Conservation (phyloP, 2,797 vertebrate genomes). For the Onychomys arenicola region DNA sequence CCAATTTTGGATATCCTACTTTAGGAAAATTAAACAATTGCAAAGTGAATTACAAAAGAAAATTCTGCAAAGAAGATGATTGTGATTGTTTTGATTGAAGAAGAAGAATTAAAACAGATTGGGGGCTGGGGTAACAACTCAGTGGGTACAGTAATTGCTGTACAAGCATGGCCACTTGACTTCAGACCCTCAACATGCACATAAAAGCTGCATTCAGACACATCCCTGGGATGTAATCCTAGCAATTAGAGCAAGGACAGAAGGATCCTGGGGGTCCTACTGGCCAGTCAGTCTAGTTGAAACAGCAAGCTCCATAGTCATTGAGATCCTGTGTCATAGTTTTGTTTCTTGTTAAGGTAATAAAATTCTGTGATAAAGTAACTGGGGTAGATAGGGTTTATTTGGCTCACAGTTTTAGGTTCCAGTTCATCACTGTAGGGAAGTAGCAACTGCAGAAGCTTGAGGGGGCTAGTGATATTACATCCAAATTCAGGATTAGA, state of each 20-base stretch:
- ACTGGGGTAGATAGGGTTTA: not conserved
- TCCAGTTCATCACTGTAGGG: not conserved
- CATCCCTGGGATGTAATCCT: not conserved
- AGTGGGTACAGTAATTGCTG: not conserved
- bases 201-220: not conserved
- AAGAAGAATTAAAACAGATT: slow-evolving; percentile 3
- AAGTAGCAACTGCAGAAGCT: not conserved
- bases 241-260: not conserved
- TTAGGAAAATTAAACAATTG: slow-evolving; percentile 3
- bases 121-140: not conserved
- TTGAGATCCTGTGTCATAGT: not conserved
- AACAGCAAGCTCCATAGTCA: not conserved
- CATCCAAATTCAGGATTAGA: not conserved
- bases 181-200: not conserved
- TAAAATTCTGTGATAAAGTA: not conserved
- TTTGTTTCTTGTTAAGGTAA: not conserved
- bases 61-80: not conserved
- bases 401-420: not conserved
- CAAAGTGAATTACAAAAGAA: not conserved
- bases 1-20: slow-evolving; percentile 17
- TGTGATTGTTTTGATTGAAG: slow-evolving; percentile 56
- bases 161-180: not conserved
- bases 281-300: not conserved
- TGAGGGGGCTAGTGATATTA: not conserved
- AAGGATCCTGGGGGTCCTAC: not conserved